These are phyloP conservation scores for Pyrocoelia pectoralis DNA, from an alignment of 2,888 invertebrate genomes.

Conservation along the genomic window DNA sequence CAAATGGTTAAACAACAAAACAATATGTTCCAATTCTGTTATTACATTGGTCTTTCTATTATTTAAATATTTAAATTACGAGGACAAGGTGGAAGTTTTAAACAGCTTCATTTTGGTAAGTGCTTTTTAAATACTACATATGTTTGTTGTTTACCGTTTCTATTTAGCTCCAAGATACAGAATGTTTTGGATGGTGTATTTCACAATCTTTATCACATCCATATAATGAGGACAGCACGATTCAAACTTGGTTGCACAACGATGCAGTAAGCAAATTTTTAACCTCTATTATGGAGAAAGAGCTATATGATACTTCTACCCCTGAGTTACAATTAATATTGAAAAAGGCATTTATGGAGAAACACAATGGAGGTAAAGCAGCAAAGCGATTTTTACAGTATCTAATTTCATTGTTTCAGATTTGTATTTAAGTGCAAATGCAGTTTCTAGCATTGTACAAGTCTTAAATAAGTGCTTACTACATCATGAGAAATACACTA, in stretches of 20 bases:
- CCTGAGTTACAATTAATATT: constrained; percentile 52
- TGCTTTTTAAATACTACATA: too few species aligned
- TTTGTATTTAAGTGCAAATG: constrained; percentile 56
- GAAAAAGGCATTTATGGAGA: constrained; percentile 55
- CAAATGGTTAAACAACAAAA: constrained; percentile 63
- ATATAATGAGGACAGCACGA: constrained; percentile 54
- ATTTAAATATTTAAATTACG: constrained; percentile 63
- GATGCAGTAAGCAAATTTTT: constrained; percentile 58
- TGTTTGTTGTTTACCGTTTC: background rate
- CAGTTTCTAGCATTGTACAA: constrained; percentile 56
- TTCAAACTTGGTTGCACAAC: constrained; percentile 62
- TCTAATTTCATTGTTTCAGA: constrained; percentile 52
- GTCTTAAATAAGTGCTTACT: constrained; percentile 56
- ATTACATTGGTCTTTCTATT: constrained; percentile 71
- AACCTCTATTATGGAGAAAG: constrained; percentile 53
- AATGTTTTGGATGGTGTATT: constrained; percentile 60
- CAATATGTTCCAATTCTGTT: constrained; percentile 63
- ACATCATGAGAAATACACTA: constrained; percentile 45
- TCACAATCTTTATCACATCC: constrained; percentile 60
- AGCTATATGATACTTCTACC: constrained; percentile 50
- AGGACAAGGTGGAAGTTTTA: constrained; percentile 65
- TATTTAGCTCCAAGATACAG: constrained; percentile 42
- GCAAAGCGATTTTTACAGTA: background rate
- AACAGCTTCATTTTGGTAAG: constrained; percentile 66
- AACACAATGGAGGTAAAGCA: constrained; percentile 56